These are phyloP conservation scores for Stenchaetothrips biformis DNA, from an alignment of 2,888 invertebrate genomes.

Conservation along the genomic window DNA sequence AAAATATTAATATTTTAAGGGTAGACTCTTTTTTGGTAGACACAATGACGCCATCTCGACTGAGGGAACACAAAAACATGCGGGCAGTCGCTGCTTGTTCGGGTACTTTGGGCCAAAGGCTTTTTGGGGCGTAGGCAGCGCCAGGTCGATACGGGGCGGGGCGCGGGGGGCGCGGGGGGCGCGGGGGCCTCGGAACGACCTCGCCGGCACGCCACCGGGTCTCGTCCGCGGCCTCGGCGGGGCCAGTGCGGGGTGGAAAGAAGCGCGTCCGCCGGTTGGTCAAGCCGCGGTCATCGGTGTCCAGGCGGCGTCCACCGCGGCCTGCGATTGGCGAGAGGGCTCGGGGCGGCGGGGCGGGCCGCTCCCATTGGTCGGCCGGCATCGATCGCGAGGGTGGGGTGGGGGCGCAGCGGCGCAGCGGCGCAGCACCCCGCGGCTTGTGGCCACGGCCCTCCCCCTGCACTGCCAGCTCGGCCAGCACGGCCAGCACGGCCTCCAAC, in stretches of 20 bases:
- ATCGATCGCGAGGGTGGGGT: no score
- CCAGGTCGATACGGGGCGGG: neutral
- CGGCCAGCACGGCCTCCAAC: neutral
- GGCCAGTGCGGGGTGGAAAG: no score
- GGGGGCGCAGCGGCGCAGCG: no score
- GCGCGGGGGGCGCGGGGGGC: neutral
- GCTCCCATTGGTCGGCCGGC: neutral
- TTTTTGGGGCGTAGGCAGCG: neutral
- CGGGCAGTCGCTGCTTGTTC: neutral
- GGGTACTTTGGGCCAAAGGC: neutral
- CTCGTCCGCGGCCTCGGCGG: neutral
- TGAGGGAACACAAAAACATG: neutral
- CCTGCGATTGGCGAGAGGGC: neutral
- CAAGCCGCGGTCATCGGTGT: neutral
- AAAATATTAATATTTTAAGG: no score
- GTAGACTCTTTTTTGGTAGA: no score
- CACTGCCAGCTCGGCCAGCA: neutral
- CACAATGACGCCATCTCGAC: no score
- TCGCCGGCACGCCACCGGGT: neutral
- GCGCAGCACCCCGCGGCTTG: no score
- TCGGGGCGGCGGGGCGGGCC: neutral
- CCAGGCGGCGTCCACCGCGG: neutral
- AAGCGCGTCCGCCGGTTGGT: neutral
- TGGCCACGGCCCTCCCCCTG: no score
- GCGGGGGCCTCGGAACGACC: neutral